phyloP scores from a whole-genome alignment of 2,113 vertebrate genomes.

The Grallaria varia region DNA sequence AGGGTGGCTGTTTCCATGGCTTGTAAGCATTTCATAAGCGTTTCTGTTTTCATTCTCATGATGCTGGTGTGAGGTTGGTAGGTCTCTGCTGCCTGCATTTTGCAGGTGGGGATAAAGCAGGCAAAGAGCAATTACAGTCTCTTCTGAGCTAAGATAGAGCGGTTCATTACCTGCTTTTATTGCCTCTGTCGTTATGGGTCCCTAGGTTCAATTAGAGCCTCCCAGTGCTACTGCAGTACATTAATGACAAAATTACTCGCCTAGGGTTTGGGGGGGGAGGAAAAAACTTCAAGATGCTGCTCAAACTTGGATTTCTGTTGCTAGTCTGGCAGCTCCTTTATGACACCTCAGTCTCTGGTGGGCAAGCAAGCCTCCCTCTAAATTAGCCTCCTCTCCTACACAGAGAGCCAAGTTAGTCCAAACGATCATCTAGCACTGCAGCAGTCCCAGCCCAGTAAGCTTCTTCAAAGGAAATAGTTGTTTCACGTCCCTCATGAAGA shows the following conservation, averaged over 20 bases:
- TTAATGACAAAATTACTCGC: conserved; percentile 46
- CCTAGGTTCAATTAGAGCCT: conserved; percentile 53
- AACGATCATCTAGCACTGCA: not conserved
- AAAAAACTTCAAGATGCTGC: not conserved
- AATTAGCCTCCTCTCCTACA: not conserved
- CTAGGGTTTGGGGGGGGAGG: not conserved
- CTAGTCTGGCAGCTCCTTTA: not conserved
- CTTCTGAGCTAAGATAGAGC: conserved; percentile 48
- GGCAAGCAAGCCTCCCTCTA: not conserved
- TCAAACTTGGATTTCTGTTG: not conserved
- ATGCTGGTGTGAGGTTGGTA: not conserved
- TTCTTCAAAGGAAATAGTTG: not conserved
- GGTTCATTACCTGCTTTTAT: conserved; percentile 59
- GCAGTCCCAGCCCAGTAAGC: not conserved
- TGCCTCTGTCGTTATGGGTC: conserved; percentile 42
- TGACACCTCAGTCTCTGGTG: not conserved
- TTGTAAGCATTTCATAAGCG: not conserved
- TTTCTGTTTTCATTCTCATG: not conserved
- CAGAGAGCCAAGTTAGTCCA: not conserved
- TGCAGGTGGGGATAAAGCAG: not conserved
- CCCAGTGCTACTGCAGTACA: not conserved
- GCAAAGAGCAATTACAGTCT: conserved; percentile 39
- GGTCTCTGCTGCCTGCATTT: not conserved
- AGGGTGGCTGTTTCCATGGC: not conserved
- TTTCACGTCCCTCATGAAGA: not conserved